Base-by-base conservation (phyloP, 1,140 invertebrate species). In the Colletes latitarsis region DNA sequence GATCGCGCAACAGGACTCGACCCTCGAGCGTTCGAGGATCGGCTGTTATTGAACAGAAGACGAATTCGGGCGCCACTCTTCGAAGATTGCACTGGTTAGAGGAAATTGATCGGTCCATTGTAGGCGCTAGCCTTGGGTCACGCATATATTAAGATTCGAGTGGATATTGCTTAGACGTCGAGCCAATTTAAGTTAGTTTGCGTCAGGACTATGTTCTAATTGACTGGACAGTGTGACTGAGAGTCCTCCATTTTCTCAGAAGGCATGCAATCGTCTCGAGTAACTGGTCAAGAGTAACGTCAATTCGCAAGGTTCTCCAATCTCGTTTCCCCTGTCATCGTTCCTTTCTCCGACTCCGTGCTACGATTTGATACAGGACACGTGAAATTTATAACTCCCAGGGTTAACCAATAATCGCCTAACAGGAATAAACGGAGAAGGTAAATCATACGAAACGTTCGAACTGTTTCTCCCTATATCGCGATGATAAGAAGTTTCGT, bases 401-500 rank as follows among this genome's bases (percentile, higher is more conserved):
- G 17, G n/a, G 21, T 17, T n/a, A 58, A 14, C 21, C 67, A n/a
- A 52, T 8, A 68, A 46, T 10, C 30, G 30, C 41, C 49, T 52
- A 77, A 62, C 57, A 39, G 52, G 67, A 49, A 52, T 58, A 30
- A 62, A 30, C 41, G 43, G 41, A 8, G 30, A 58, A 70, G 60
- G 75, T 77, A 70, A 77, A 77, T 77, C 75, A 77, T 68, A 6
- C 14, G 3, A 21, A 58, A 60, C 19, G 43, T 52, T 41, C 43
- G 17, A 41, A 71, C 62, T 77, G 76, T 71, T 77, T 77, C 57
- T 14, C 57, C 8, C 21, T 52, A 57, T 77, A 71, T 77, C 67
- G 57, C 43, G 46, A 39, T 43, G 76, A 77, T 77, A 77, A 71
- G 76, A 71, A 71, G 76, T 77, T 71, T 70, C 76, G 60, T 52